phyloP scores from a whole-genome alignment of 1,140 invertebrate species.

The Aphelenchoides fujianensis region DNA sequence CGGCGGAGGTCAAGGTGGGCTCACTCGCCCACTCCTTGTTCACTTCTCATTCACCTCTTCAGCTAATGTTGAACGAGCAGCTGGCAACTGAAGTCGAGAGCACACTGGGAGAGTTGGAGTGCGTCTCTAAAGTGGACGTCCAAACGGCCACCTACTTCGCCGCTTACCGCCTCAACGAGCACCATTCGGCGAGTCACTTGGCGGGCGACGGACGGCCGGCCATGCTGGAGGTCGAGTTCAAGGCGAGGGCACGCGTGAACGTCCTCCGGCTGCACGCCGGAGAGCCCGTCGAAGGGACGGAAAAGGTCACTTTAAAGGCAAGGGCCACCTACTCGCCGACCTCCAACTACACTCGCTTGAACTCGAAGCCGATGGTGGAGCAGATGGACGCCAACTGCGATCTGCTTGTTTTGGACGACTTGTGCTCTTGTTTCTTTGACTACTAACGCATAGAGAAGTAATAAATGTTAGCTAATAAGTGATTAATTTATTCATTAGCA shows the following conservation, averaged over 20 bases:
- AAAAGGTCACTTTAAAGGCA: not conserved
- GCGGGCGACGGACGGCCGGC: too few species aligned
- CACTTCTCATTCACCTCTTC: not conserved
- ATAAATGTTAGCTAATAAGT: too few species aligned
- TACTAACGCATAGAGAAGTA: too few species aligned
- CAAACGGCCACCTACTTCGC: not conserved
- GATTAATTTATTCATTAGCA: not conserved
- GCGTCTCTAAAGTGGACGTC: not conserved
- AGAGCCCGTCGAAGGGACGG: not conserved
- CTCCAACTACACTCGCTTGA: not conserved
- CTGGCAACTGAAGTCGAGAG: not conserved
- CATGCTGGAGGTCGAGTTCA: not conserved
- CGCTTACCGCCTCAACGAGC: not conserved
- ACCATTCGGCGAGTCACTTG: too few species aligned
- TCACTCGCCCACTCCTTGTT: too few species aligned
- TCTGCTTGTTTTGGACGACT: not conserved
- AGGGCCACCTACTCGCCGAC: not conserved
- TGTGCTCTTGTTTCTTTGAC: not conserved
- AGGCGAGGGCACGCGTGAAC: not conserved
- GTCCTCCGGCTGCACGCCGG: not conserved
- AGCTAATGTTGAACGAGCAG: not conserved
- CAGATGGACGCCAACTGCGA: not conserved
- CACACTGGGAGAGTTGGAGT: not conserved
- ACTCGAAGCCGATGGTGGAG: not conserved
- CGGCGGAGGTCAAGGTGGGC: not conserved